phyloP scores from a whole-genome alignment of 2,113 vertebrate species.

The Agelaius tricolor region DNA sequence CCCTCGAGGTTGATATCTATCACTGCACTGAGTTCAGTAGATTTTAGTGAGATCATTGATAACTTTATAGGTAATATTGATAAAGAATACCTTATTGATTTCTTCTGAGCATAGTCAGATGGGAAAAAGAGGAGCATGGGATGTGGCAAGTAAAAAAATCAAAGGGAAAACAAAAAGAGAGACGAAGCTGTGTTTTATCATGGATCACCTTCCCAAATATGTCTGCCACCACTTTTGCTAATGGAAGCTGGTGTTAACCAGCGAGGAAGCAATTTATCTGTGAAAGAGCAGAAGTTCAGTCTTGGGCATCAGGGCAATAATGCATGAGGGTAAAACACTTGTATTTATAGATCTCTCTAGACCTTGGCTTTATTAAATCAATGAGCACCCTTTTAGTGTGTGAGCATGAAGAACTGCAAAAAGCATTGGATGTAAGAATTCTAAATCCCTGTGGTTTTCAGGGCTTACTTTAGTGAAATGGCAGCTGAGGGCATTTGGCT shows the following conservation, averaged over 20 bases:
- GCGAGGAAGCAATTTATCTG: conserved; percentile 59
- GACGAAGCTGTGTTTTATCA: conserved; percentile 31
- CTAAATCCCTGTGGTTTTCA: background rate
- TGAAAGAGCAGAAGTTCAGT: conserved; percentile 49
- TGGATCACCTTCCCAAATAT: conserved; percentile 42
- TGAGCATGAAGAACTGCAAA: background rate
- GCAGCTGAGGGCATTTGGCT: background rate
- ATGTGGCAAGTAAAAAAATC: conserved; percentile 27
- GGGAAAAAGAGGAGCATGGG: background rate
- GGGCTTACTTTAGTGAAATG: background rate
- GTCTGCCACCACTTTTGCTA: conserved; percentile 48
- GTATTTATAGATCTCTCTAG: conserved; percentile 58
- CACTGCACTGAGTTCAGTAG: background rate
- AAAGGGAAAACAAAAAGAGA: conserved; percentile 14
- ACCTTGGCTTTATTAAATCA: conserved; percentile 54
- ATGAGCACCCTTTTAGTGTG: conserved; percentile 49
- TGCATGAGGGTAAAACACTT: conserved; percentile 45
- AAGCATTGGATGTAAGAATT: background rate
- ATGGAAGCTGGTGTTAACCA: conserved; percentile 59
- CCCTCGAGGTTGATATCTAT: background rate
- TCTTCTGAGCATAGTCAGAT: background rate
- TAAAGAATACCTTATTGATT: conserved; percentile 1
- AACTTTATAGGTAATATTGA: background rate
- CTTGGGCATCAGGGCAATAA: conserved; percentile 51
- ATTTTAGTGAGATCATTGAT: background rate